Base-by-base conservation (phyloP, 2,888 invertebrate species). In the Marronus borbonicus region DNA sequence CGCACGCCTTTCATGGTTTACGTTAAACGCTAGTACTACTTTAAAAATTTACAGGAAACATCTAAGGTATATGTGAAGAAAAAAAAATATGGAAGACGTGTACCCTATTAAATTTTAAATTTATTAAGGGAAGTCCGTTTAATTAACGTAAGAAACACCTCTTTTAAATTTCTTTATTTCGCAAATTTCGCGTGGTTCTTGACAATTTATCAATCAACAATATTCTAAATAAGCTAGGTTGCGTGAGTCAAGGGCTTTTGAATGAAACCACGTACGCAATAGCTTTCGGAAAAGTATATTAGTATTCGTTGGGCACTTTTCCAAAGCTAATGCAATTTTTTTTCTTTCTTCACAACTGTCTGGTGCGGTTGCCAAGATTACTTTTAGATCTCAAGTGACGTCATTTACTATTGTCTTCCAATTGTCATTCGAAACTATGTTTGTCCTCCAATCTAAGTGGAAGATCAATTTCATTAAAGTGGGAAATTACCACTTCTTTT, bases 301-400 rank as follows among this genome's bases (percentile, higher is more conserved):
- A 58, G 36, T n/a, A 70, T 70, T 20, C 31, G 20, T 39, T 20
- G 70, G 70, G 70, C 70, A 70, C 39, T 36, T 17, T 55, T 70
- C 70, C 70, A 70, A 58, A 58, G 17, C 58, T 58, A 58, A 70
- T 55, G 28, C 52, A 55, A 70, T n/a, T 70, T 66, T 24, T 17
- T 14, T 69, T 49, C 28, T 36, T 70, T 70, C 14, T 70, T 70
- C 70, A 17, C 70, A 55, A 70, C 28, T 58, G 70, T 70, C 70
- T 70, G 70, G 55, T 36, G 24, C 8, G 36, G 12, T 70, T 70
- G 70, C 70, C 70, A 70, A 70, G 58, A 70, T 55, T 12, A 36
- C 36, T 31, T 55, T 55, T 55, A 70, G 36, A 70, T 58, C 58
- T 58, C 70, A 17, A 55, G 36, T 36, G 55, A 17, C 70, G 58